Conservation (phyloP, 2,888 invertebrate species). For the Morpho deidamia region DNA sequence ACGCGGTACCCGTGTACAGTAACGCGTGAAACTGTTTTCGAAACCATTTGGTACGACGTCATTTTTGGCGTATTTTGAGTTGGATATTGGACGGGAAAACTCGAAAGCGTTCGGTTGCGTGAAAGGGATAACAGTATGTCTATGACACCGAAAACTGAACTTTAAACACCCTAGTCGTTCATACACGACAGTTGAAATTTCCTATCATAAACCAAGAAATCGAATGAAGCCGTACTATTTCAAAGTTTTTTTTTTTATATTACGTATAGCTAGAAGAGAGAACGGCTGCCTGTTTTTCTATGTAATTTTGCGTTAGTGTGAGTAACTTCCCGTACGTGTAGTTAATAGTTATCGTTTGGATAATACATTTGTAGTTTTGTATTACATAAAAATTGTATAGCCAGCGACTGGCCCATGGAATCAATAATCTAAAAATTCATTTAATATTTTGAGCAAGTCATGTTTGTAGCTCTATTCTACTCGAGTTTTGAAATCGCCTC, state of each 20-base stretch:
- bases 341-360: slow-evolving; percentile 61
- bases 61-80: slow-evolving; percentile 79
- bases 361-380: slow-evolving; percentile 47
- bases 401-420: slow-evolving; percentile 49
- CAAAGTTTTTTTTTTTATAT: slow-evolving; percentile 70
- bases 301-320: slow-evolving; percentile 60
- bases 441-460: slow-evolving; percentile 53
- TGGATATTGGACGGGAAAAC: slow-evolving; percentile 74
- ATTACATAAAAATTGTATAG: slow-evolving; percentile 69
- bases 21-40: slow-evolving; percentile 75
- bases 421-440: slow-evolving; percentile 70
- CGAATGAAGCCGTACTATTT: slow-evolving; percentile 71
- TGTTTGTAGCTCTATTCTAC: slow-evolving; percentile 22
- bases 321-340: slow-evolving; percentile 66
- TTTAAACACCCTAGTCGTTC: slow-evolving; percentile 43
- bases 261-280: slow-evolving; percentile 56
- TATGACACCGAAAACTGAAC: slow-evolving; percentile 51
- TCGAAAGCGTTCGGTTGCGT: slow-evolving; percentile 72
- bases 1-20: slow-evolving; percentile 62
- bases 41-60: slow-evolving; percentile 72
- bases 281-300: slow-evolving; percentile 73
- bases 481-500: slow-evolving; percentile 21
- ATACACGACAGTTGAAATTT: slow-evolving; percentile 53
- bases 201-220: slow-evolving; percentile 44
- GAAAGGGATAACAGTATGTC: slow-evolving; percentile 50